Conservation (phyloP, 2,888 invertebrate species). For the Leptothorax acervorum region DNA sequence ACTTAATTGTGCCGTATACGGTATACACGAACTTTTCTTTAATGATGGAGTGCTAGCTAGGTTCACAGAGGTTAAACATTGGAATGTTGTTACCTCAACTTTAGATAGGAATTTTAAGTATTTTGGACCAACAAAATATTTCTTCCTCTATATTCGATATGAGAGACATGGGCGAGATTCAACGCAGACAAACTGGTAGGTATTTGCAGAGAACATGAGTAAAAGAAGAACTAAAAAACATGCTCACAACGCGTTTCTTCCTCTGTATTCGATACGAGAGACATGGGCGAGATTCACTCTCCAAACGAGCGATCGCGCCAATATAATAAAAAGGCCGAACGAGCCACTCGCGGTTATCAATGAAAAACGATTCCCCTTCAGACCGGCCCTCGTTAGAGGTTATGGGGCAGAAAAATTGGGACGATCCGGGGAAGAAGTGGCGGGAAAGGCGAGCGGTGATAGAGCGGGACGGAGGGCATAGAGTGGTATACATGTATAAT, state of each 20-base stretch:
- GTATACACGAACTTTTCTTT: no score
- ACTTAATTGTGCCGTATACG: no score
- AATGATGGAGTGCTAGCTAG: no score
- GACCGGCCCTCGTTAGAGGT: conserved; percentile 70
- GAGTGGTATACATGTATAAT: conserved; percentile 58
- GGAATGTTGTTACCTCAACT: background rate
- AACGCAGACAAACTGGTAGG: background rate
- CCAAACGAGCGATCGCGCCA: conserved; percentile 5
- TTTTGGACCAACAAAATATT: background rate
- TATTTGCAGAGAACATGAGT: background rate
- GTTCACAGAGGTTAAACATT: no score
- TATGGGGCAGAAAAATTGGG: conserved; percentile 77
- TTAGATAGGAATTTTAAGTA: background rate
- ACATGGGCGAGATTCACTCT: background rate
- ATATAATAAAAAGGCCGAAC: conserved; percentile 60
- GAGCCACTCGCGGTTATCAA: conserved; percentile 58
- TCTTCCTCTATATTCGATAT: conserved; percentile 1
- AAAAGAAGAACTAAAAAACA: background rate
- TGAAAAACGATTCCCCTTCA: conserved; percentile 65
- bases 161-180: background rate
- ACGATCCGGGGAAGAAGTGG: conserved; percentile 53
- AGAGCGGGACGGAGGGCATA: background rate
- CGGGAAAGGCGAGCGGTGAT: background rate
- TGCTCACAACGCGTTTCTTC: background rate
- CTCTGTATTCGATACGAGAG: background rate